phyloP scores from a whole-genome alignment of 2,113 vertebrate species.

The human (Homo sapiens) region DNA sequence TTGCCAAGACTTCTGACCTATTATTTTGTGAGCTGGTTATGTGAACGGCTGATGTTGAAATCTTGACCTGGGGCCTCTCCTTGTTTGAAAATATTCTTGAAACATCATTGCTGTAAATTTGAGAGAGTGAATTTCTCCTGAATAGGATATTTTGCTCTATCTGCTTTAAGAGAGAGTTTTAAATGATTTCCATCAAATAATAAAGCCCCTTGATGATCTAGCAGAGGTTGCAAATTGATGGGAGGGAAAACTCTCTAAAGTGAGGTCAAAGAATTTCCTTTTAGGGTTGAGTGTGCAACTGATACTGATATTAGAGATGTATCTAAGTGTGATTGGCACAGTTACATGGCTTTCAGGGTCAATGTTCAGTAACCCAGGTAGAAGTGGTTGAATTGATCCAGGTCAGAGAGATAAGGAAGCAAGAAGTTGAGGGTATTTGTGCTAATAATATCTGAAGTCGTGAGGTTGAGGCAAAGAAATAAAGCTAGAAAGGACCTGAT shows the following conservation, averaged over 20 bases:
- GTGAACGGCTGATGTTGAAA: neutral
- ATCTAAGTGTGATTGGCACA: neutral
- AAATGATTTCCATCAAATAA: neutral
- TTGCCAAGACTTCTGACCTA: neutral
- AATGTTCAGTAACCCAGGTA: neutral
- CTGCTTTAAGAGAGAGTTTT: neutral
- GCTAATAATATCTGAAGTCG: neutral
- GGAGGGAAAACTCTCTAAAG: neutral
- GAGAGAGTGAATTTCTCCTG: neutral
- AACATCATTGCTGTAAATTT: neutral
- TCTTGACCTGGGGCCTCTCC: neutral
- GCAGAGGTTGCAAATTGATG: neutral
- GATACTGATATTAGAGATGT: neutral
- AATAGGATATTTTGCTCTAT: neutral
- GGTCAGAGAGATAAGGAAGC: too few species aligned
- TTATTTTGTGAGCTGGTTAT: neutral
- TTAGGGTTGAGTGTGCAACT: neutral
- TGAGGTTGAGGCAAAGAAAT: neutral
- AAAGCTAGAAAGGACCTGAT: neutral
- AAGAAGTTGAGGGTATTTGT: neutral
- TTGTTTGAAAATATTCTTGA: slow-evolving; percentile 26
- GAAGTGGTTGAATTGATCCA: neutral
- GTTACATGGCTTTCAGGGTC: neutral
- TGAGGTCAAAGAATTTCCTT: neutral
- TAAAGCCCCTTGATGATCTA: neutral